phyloP scores from a whole-genome alignment of 2,797 vertebrate genomes.

The Tarsius wallacei region DNA sequence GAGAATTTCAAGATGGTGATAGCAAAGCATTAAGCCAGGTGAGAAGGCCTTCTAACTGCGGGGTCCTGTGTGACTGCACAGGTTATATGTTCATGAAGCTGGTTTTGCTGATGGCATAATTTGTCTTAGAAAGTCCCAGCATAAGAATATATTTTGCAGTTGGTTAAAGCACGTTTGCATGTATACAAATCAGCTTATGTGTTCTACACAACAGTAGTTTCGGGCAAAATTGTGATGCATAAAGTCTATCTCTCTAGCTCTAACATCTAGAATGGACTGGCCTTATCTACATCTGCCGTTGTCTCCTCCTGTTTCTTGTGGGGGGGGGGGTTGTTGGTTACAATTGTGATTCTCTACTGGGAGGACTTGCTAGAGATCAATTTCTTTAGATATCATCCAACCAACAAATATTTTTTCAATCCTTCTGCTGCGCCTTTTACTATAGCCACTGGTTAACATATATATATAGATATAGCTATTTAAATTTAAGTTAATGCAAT shows the following conservation, averaged over 20 bases:
- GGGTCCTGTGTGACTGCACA: background rate
- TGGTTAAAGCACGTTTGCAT: background rate
- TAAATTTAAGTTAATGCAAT: constrained; percentile 6
- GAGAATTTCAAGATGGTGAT: background rate
- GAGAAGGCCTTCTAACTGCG: too few species aligned
- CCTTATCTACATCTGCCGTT: background rate
- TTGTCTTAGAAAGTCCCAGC: background rate
- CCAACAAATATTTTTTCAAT: background rate
- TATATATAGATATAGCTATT: background rate
- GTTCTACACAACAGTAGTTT: background rate
- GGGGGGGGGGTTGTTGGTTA: background rate
- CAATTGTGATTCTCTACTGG: background rate
- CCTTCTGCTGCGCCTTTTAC: background rate
- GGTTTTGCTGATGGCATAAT: background rate
- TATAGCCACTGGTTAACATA: background rate
- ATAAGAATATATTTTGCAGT: background rate
- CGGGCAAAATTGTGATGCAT: background rate
- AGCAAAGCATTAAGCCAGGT: background rate
- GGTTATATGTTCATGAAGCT: background rate
- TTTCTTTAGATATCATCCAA: background rate
- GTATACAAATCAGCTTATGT: background rate
- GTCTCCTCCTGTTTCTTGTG: background rate
- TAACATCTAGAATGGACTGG: background rate
- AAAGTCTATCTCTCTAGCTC: background rate
- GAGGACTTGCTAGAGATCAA: background rate